Base-by-base conservation (phyloP, 2,888 invertebrate species). In the Ennomos quercinarius region DNA sequence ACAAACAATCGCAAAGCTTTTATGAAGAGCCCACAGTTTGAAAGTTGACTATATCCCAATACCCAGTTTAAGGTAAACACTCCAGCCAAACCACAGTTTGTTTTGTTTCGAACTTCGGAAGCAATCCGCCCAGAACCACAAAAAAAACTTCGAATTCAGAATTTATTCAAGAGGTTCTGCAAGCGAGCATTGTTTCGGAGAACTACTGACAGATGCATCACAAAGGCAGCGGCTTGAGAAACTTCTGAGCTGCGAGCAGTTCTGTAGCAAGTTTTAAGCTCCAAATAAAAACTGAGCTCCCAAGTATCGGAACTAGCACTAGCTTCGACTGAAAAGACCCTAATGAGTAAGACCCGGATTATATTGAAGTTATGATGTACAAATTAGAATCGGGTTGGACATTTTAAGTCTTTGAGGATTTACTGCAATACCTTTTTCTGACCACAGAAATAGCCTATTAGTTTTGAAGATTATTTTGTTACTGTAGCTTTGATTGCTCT, bases 131-230 rank as follows among this genome's bases (percentile, higher is more conserved):
- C 34, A 27, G 13, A 47, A 48, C 27, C 50, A 51, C 42, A 46
- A 51, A 51, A 40, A 48, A 39, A 37, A 17, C 37, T 34, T 58
- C 52, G 43, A 48, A 51, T 38, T 39, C 11, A 36, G 53, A 53
- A 59, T 48, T 53, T 53, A 59, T 59, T 59, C 37, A 53, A 59
- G 58, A 59, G 52, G 48, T 53, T 44, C 44, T 53, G 11, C 43
- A 40, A 57, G 58, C 48, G 13, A 42, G 58, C 53, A 53, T 59
- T 59, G 58, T 59, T 54, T 40, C 45, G 8, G 17, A 38, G 27
- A 45, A 53, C 40, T 49, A 49, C 48, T 34, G 49, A 53, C 53
- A 40, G 44, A 43, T 27, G 58, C 52, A 40, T 27, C 58, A 58
- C 48, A 53, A 49, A 49, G 37, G 49, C 48, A 10, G 11, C n/a